Conservation (phyloP, 2,888 invertebrate species). For the Cecidostiba fungosa region DNA sequence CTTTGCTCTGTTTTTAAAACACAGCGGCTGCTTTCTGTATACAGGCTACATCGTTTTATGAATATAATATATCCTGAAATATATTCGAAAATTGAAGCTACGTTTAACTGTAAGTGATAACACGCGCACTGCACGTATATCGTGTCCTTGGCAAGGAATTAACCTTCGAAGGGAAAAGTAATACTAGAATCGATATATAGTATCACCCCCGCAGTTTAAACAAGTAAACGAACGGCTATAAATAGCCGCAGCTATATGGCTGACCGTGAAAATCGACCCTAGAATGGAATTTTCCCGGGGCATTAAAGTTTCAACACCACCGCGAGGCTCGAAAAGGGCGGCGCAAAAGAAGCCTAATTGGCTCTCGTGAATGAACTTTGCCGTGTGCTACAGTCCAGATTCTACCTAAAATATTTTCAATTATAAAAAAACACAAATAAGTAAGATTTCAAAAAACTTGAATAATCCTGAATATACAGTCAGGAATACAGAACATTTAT, state of each 20-base stretch:
- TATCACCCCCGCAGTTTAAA: not conserved
- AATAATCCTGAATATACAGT: too few relatives aligned
- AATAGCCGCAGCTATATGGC: not conserved
- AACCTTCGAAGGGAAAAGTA: not conserved
- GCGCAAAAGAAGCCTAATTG: not conserved
- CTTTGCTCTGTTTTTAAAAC: not conserved
- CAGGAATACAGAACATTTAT: not conserved
- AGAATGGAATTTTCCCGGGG: not conserved
- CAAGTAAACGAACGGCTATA: not conserved
- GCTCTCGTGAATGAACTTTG: not conserved
- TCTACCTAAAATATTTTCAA: too few relatives aligned
- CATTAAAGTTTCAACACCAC: not conserved
- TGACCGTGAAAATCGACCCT: not conserved
- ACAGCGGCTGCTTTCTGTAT: not conserved
- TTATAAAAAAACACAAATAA: too few relatives aligned
- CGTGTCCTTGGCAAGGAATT: not conserved
- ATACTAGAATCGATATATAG: not conserved
- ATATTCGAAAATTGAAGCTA: too few relatives aligned
- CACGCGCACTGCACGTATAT: too few relatives aligned
- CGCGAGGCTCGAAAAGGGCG: not conserved
- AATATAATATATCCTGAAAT: too few relatives aligned
- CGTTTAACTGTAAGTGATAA: too few relatives aligned
- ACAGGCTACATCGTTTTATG: not conserved
- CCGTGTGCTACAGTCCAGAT: not conserved
- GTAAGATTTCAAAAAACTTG: too few relatives aligned